A percentile compares a stretch with the other conserved stretches of the same genome.
phyloP scores from a whole-genome alignment of 2,888 invertebrate species.

The Tipula vernalis region DNA sequence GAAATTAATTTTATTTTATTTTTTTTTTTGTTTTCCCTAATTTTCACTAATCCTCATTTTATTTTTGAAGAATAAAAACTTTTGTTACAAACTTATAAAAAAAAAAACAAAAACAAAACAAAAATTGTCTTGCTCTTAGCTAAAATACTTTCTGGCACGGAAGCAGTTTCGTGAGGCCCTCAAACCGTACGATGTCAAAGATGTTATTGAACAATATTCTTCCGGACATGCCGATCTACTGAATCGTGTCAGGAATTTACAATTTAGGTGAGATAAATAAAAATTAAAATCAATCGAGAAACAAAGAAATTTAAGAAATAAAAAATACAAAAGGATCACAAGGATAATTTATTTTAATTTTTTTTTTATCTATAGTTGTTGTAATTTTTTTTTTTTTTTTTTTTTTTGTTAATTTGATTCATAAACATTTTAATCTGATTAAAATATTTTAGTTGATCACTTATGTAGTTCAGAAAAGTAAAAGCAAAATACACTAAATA shows the following conservation, averaged over 20 bases:
- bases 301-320: not conserved
- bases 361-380: not conserved
- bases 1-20: not conserved
- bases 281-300: not conserved
- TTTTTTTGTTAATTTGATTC: not conserved
- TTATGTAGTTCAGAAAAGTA: not conserved
- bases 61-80: not conserved
- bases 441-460: not conserved
- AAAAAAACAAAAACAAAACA: not conserved
- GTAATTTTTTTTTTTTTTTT: not conserved
- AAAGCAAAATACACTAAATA: not conserved
- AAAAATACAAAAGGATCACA: constrained; percentile 5
- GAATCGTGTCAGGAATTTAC: constrained; percentile 74
- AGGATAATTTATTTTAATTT: not conserved
- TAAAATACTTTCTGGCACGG: constrained; percentile 82
- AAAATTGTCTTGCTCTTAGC: constrained; percentile 32
- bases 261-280: constrained; percentile 54
- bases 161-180: constrained; percentile 85
- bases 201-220: constrained; percentile 87
- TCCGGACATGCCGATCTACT: constrained; percentile 80
- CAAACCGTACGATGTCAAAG: constrained; percentile 89
- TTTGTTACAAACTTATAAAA: not conserved
- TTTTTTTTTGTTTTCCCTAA: not conserved
- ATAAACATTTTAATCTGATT: not conserved
- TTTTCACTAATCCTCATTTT: not conserved